Conservation (phyloP, 2,888 invertebrate species). For the Scaptomyza polygonia region DNA sequence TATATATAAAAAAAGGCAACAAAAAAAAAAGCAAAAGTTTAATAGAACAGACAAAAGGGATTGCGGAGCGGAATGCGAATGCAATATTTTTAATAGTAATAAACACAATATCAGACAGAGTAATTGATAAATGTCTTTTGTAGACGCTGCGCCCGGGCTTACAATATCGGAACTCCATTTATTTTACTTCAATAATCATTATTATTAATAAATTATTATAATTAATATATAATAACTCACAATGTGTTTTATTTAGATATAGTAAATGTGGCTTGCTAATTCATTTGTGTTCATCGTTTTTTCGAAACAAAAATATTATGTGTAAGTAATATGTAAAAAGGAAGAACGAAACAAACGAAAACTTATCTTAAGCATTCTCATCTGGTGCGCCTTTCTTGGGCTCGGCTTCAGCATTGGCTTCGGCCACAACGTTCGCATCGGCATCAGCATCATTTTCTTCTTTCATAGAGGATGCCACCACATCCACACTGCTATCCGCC, state of each 20-base stretch:
- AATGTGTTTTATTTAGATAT: slow-evolving; percentile 58
- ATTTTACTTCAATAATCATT: slow-evolving; percentile 71
- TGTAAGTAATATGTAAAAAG: slow-evolving; percentile 36
- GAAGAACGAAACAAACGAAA: slow-evolving; percentile 33
- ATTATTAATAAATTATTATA: slow-evolving; percentile 81
- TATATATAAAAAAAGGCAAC: slow-evolving; percentile 18
- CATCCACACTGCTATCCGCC: slow-evolving; percentile 66
- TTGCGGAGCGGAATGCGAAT: slow-evolving; percentile 10
- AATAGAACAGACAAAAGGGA: slow-evolving; percentile 41
- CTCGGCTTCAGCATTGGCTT: slow-evolving; percentile 52
- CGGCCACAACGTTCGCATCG: slow-evolving; percentile 24
- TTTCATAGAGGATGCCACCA: slow-evolving; percentile 25
- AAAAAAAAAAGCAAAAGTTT: slow-evolving; percentile 28
- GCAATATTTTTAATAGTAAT: slow-evolving; percentile 11
- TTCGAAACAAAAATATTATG: slow-evolving; percentile 40
- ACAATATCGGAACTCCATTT: slow-evolving; percentile 77
- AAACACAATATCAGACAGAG: slow-evolving; percentile 38
- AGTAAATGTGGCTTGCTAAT: slow-evolving; percentile 26
- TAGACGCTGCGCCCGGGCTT: slow-evolving; percentile 59
- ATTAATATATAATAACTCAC: slow-evolving; percentile 77
- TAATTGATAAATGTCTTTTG: slow-evolving; percentile 58
- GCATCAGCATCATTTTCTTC: slow-evolving; percentile 15
- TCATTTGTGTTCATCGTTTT: slow-evolving; percentile 9
- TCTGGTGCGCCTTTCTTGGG: slow-evolving; percentile 47
- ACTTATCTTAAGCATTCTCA: slow-evolving; percentile 62